Conservation (phyloP, 2,797 vertebrate species). For the Prunella strophiata region DNA sequence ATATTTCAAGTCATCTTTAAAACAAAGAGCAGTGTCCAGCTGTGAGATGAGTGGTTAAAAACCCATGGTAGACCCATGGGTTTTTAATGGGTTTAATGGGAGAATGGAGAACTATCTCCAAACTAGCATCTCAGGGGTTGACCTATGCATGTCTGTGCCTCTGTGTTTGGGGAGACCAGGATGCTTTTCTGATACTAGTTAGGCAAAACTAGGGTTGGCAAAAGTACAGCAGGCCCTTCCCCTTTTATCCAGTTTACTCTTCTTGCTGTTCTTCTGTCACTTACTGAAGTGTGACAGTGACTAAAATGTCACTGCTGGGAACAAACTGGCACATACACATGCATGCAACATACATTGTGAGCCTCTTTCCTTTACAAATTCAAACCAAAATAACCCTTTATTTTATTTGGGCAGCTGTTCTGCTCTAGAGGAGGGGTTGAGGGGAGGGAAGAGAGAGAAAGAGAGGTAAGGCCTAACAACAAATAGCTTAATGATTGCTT, state of each 20-base stretch:
- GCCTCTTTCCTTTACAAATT: not conserved
- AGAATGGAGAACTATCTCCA: not conserved
- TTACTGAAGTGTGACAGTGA: not conserved
- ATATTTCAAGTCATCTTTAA: not conserved
- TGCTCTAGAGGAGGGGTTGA: not conserved
- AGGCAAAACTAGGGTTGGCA: not conserved
- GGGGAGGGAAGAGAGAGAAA: not conserved
- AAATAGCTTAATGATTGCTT: not conserved
- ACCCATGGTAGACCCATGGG: not conserved
- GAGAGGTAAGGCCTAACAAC: not conserved
- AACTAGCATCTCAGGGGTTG: not conserved
- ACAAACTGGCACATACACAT: not conserved
- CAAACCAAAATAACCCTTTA: not conserved
- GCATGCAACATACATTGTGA: accelerated
- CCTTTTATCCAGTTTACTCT: not conserved
- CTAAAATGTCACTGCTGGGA: not conserved
- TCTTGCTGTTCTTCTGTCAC: not conserved
- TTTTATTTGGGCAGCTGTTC: not conserved
- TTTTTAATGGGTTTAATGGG: not conserved
- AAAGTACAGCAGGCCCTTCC: not conserved
- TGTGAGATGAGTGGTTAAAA: not conserved
- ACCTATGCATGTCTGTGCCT: not conserved
- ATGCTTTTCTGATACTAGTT: not conserved
- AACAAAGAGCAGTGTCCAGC: not conserved
- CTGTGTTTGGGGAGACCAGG: not conserved